phyloP scores from a whole-genome alignment of 2,888 invertebrate genomes.

The Rotaria socialis region DNA sequence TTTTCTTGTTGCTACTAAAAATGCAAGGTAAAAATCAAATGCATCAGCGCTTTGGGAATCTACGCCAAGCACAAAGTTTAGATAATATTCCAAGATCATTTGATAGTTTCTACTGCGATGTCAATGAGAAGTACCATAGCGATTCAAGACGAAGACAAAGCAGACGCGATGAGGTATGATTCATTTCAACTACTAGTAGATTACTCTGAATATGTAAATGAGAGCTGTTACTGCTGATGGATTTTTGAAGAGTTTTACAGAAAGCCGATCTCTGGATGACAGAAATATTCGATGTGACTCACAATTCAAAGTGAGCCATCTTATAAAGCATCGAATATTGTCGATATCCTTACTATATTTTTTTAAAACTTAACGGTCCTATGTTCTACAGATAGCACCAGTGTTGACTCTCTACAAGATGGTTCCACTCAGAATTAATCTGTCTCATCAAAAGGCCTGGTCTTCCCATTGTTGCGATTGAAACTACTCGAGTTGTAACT shows the following conservation, averaged over 20 bases:
- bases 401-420: background rate
- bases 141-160: background rate
- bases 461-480: background rate
- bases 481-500: background rate
- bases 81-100: conserved; percentile 9
- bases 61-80: conserved; percentile 17
- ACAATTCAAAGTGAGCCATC: no score
- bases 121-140: conserved; percentile 18
- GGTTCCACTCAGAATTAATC: background rate
- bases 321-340: no score
- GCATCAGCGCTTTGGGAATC: conserved; percentile 5
- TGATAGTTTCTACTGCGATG: background rate
- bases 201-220: background rate
- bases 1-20: background rate
- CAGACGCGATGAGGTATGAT: background rate
- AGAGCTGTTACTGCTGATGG: background rate
- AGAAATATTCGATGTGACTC: no score
- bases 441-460: background rate
- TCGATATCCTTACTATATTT: background rate
- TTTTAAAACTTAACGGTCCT: no score
- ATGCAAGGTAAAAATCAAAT: background rate
- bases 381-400: background rate
- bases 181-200: background rate
- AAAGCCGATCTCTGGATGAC: no score
- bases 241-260: background rate